Percentiles rank a stretch among this genome's conserved stretches.
These are phyloP conservation scores for Sminthurinus aureus DNA, from an alignment of 2,888 invertebrate genomes.

Conservation along the genomic window DNA sequence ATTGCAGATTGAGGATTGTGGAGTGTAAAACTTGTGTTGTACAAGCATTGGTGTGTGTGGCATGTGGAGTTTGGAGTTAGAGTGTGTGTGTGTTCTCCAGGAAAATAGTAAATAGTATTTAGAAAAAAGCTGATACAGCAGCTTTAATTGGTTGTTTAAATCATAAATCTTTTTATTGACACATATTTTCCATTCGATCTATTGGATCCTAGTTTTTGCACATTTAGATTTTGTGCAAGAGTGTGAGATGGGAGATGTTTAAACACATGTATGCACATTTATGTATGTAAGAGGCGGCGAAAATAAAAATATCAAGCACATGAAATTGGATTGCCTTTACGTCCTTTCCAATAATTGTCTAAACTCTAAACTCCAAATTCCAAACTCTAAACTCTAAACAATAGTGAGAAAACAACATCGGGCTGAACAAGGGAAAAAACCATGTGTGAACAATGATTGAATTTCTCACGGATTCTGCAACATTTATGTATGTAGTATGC, in stretches of 20 bases:
- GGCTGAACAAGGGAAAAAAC: conserved; percentile 7
- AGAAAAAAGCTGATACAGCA: not conserved
- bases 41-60: not conserved
- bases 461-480: conserved; percentile 35
- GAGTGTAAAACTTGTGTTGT: too few species aligned
- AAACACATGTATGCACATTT: not conserved
- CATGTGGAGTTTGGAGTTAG: not conserved
- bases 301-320: conserved; percentile 5
- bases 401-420: conserved; percentile 28
- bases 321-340: conserved; percentile 17
- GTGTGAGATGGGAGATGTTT: not conserved
- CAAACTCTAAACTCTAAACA: too few species aligned
- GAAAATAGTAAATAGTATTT: not conserved
- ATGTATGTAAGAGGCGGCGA: not conserved
- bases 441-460: conserved; percentile 40
- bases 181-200: not conserved
- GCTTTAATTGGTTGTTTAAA: not conserved
- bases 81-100: not conserved
- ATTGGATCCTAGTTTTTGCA: not conserved
- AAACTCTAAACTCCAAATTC: too few species aligned
- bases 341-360: conserved; percentile 6
- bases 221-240: too few species aligned
- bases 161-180: conserved; percentile 17
- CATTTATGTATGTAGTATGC: too few species aligned
- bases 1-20: too few species aligned